Conservation (phyloP, 2,888 invertebrate genomes). For the Hylaea fasciaria region DNA sequence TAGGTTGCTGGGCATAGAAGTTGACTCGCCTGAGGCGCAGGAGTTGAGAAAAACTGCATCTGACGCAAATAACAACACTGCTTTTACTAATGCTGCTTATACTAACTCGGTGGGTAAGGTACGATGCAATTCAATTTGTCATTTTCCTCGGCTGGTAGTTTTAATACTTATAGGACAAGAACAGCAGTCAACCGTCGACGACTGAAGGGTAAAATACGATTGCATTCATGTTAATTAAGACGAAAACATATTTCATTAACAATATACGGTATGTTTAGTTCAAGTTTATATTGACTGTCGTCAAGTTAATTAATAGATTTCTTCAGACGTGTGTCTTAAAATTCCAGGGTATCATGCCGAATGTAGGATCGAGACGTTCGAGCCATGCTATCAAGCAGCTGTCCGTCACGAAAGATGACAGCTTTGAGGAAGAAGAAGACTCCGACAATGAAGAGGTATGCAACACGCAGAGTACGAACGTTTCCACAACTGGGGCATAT, state of each 20-base stretch:
- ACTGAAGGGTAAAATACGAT: too few species aligned
- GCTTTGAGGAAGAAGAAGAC: conserved; percentile 82
- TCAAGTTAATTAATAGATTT: too few species aligned
- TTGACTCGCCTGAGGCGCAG: conserved; percentile 72
- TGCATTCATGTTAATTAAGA: too few species aligned
- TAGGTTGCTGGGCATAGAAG: conserved; percentile 75
- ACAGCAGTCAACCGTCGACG: too few species aligned
- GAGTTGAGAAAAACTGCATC: conserved; percentile 60
- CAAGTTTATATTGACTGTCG: too few species aligned
- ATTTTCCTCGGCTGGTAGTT: neutral
- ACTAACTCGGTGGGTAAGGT: conserved; percentile 62
- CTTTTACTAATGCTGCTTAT: conserved; percentile 62
- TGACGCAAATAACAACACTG: conserved; percentile 65
- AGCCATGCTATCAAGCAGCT: conserved; percentile 81
- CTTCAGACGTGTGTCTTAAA: too few species aligned
- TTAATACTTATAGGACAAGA: too few species aligned
- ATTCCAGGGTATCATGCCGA: conserved; percentile 79
- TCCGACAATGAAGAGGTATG: conserved; percentile 83
- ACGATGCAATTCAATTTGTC: conserved; percentile 15
- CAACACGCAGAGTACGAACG: neutral
- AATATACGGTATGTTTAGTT: too few species aligned
- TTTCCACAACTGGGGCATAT: too few species aligned
- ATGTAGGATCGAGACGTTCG: conserved; percentile 77
- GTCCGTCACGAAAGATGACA: conserved; percentile 81
- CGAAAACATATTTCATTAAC: too few species aligned